Conservation (phyloP, 2,888 invertebrate genomes). For the Noctua janthe region DNA sequence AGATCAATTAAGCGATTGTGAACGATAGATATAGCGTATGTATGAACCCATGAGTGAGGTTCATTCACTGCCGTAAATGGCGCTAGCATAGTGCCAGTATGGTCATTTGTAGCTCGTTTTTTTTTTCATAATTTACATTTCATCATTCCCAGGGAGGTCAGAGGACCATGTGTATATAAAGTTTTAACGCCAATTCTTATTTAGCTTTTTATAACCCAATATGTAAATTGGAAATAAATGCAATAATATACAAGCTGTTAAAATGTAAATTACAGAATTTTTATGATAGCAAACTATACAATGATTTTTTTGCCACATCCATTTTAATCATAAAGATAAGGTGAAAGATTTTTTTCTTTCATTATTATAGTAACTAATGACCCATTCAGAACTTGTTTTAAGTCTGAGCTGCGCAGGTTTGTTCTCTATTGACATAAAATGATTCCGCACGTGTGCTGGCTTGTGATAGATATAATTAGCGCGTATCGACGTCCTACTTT, state of each 20-base stretch:
- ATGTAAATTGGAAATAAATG: constrained; percentile 43
- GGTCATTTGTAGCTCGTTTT: constrained; percentile 54
- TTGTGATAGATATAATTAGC: constrained; percentile 54
- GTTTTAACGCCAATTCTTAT: constrained; percentile 10
- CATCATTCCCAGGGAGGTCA: constrained; percentile 14
- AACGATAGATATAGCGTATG: constrained; percentile 66
- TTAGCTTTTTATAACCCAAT: constrained; percentile 26
- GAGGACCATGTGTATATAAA: constrained; percentile 2
- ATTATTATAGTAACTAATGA: constrained; percentile 66
- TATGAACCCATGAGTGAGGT: constrained; percentile 45
- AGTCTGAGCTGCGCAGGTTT: constrained; percentile 55
- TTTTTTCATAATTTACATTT: constrained; percentile 47
- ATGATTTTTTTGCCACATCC: constrained; percentile 34
- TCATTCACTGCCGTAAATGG: constrained; percentile 52
- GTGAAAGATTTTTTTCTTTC: constrained; percentile 66
- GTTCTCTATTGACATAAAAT: constrained; percentile 68
- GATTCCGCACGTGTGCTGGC: constrained; percentile 59
- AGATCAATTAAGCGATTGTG: constrained; percentile 80
- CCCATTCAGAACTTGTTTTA: constrained; percentile 72
- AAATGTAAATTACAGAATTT: constrained; percentile 39
- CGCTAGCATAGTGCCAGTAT: constrained; percentile 32
- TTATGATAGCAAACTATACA: constrained; percentile 26
- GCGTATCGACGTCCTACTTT: constrained; percentile 57
- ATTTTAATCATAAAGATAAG: constrained; percentile 42
- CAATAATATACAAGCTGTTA: constrained; percentile 16